Conservation (phyloP, 2,113 vertebrate species). For the Salvator merianae region DNA sequence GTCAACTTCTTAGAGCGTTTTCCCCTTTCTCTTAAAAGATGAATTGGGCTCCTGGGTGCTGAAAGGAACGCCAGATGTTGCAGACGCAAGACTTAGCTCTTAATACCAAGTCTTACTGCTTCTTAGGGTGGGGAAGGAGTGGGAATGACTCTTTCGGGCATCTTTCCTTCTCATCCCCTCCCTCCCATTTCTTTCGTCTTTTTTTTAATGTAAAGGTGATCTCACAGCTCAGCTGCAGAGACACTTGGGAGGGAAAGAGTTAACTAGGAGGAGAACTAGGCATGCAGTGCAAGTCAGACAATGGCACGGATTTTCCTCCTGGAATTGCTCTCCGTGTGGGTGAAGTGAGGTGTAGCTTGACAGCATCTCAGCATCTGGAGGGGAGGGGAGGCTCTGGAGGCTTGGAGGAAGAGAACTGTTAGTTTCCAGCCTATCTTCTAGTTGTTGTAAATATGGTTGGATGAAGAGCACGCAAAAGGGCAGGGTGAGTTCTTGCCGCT, state of each 20-base stretch:
- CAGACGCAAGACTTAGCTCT: conserved; percentile 29
- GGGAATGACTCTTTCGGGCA: not conserved
- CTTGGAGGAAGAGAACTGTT: conserved; percentile 49
- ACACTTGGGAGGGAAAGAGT: conserved; percentile 73
- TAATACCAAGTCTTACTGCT: conserved; percentile 23
- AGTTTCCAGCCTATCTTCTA: conserved; percentile 29
- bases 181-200: not conserved
- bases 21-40: not conserved
- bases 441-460: conserved; percentile 51
- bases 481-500: conserved; percentile 64
- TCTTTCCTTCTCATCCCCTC: no score
- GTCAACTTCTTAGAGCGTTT: conserved; percentile 55
- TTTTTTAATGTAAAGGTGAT: conserved; percentile 26
- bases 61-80: conserved; percentile 41
- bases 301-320: conserved; percentile 88
- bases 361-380: conserved; percentile 52
- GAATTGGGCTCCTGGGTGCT: conserved; percentile 1
- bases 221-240: conserved; percentile 52
- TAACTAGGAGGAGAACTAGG: conserved; percentile 82
- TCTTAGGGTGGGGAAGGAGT: conserved; percentile 27
- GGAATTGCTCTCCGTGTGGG: conserved; percentile 68
- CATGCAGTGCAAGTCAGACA: conserved; percentile 95
- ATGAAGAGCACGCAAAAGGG: not conserved
- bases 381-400: not conserved
- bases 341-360: conserved; percentile 50